These are phyloP conservation scores for Bagarius yarrelli DNA, from an alignment of 2,113 vertebrate genomes.

Conservation along the genomic window DNA sequence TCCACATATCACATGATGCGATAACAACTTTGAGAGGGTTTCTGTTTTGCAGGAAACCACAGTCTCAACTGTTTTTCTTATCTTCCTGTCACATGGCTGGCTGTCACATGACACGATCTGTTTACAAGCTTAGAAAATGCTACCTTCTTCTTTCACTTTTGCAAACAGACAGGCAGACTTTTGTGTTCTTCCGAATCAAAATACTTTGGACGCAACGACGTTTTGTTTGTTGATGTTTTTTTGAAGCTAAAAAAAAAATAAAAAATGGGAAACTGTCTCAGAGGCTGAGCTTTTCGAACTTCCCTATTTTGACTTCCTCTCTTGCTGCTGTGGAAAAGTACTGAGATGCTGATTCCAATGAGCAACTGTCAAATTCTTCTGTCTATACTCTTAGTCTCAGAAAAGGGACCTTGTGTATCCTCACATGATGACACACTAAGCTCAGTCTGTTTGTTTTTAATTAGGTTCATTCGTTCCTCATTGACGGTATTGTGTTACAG, in stretches of 20 bases:
- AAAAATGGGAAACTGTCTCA: conserved; percentile 20
- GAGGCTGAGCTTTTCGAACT: conserved; percentile 35
- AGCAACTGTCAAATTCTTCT: conserved; percentile 20
- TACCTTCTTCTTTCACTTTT: neutral
- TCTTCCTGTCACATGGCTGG: conserved; percentile 44
- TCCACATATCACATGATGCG: neutral
- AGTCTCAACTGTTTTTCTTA: conserved; percentile 36
- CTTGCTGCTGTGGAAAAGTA: conserved; percentile 55
- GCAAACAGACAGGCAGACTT: neutral
- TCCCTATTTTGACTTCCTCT: conserved; percentile 57
- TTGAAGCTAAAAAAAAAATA: conserved; percentile 14
- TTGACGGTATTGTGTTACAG: neutral
- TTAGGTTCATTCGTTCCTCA: neutral
- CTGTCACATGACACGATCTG: neutral
- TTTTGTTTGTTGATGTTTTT: neutral
- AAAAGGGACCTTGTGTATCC: neutral
- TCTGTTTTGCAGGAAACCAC: conserved; percentile 47
- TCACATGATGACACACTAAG: neutral
- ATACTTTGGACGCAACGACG: too few species aligned
- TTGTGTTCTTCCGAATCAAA: neutral
- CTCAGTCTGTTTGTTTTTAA: neutral
- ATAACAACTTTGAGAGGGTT: neutral
- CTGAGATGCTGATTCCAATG: conserved; percentile 37
- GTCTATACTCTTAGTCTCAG: neutral
- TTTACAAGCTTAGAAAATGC: conserved; percentile 12